A percentile compares a stretch with the other conserved stretches of the same genome.
phyloP scores from a whole-genome alignment of 2,113 vertebrate genomes.

The Lepidothrix coronata region DNA sequence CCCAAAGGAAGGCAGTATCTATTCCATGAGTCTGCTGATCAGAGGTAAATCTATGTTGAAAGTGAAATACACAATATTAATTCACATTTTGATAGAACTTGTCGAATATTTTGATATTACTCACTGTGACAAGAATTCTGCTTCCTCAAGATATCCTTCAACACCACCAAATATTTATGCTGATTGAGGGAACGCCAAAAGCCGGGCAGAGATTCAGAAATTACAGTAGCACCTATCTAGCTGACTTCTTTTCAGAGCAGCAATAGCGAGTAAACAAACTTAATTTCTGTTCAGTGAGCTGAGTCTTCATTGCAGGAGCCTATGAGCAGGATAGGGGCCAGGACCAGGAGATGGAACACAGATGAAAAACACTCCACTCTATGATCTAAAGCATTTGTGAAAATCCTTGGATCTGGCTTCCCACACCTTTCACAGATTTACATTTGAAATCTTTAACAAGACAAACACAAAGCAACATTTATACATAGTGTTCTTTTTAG shows the following conservation, averaged over 20 bases:
- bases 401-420: background rate
- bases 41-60: constrained; percentile 55
- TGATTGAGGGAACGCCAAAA: background rate
- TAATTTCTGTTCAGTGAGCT: background rate
- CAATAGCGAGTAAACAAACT: background rate
- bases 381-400: background rate
- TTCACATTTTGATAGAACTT: background rate
- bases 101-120: background rate
- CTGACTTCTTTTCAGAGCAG: background rate
- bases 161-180: background rate
- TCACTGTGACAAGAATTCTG: background rate
- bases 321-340: background rate
- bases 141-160: background rate
- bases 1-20: constrained; percentile 68
- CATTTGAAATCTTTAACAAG: background rate
- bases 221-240: background rate
- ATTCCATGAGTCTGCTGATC: constrained; percentile 54
- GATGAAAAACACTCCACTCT: background rate
- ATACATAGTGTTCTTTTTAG: background rate
- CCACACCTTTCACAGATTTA: background rate
- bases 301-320: background rate
- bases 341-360: background rate
- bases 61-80: background rate
- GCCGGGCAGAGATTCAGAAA: background rate
- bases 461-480: background rate